These are phyloP conservation scores for Hipposideros armiger DNA, from an alignment of 2,113 vertebrate species.

Conservation along the genomic window DNA sequence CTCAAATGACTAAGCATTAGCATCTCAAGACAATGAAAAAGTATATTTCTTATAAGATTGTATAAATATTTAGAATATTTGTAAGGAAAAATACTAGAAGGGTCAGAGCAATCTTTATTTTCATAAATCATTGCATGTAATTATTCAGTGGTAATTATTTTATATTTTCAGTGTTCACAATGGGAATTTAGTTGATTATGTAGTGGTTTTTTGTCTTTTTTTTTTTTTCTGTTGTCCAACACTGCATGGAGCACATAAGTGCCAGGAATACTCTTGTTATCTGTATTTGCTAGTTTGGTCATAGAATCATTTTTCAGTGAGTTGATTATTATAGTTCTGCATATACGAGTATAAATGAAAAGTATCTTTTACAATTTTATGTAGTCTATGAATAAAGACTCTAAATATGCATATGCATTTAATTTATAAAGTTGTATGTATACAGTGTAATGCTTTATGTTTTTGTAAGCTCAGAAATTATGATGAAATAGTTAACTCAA, in stretches of 20 bases:
- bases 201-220: neutral
- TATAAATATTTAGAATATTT: conserved; percentile 58
- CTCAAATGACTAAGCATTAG: conserved; percentile 37
- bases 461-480: conserved; percentile 36
- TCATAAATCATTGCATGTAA: neutral
- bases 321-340: neutral
- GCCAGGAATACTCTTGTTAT: neutral
- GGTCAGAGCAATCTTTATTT: neutral
- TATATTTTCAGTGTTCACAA: conserved; percentile 50
- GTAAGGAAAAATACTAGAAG: neutral
- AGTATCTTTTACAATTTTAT: conserved; percentile 2
- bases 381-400: neutral
- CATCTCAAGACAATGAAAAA: neutral
- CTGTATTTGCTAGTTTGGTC: neutral
- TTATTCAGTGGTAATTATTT: conserved; percentile 7
- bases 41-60: neutral
- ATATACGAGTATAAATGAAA: conserved; percentile 4
- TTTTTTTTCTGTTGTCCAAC: conserved; percentile 44
- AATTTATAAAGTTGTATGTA: conserved; percentile 44
- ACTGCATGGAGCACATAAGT: neutral
- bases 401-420: neutral
- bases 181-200: conserved; percentile 14
- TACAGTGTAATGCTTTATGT: conserved; percentile 2
- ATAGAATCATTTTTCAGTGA: rapidly evolving
- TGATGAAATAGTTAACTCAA: neutral